Evolutionary conservation across 2,888 invertebrate genomes (phyloP).

Genomic region (Metacarcinus magister): DNA sequence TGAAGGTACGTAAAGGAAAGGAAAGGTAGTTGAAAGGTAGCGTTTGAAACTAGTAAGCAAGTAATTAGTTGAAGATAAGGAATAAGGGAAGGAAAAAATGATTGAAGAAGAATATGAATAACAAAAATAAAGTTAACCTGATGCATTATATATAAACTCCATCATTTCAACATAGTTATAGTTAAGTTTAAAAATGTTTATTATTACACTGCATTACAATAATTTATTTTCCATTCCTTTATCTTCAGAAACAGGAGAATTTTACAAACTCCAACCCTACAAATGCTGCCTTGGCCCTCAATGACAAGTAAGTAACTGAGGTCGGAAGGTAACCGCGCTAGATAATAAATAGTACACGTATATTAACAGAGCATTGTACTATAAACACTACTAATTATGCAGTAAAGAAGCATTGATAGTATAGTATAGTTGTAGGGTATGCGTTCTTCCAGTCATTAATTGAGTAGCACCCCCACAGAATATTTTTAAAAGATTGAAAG

Average conservation of each 20-base stretch:
- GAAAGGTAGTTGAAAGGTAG: not conserved
- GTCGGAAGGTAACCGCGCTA: not conserved
- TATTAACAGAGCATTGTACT: not conserved
- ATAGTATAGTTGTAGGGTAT: not conserved
- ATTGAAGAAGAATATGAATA: not conserved
- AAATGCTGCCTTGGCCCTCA: not conserved
- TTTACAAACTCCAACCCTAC: not conserved
- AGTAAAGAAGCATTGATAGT: not conserved
- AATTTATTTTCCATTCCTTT: not conserved
- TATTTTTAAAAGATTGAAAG: not conserved
- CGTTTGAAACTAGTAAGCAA: not conserved
- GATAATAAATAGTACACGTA: not conserved
- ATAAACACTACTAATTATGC: not conserved
- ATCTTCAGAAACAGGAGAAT: not conserved
- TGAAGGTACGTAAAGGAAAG: constrained; percentile 44
- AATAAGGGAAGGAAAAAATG: not conserved
- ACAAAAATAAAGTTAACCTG: not conserved
- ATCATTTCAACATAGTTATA: not conserved
- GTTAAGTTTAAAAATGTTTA: not conserved
- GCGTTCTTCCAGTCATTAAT: not conserved
- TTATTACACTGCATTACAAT: not conserved
- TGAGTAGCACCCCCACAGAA: not conserved
- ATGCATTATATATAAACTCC: not conserved
- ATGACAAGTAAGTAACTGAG: not conserved
- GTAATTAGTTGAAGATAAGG: not conserved